Conservation (phyloP, 2,888 invertebrate genomes). For the Acronicta alni region DNA sequence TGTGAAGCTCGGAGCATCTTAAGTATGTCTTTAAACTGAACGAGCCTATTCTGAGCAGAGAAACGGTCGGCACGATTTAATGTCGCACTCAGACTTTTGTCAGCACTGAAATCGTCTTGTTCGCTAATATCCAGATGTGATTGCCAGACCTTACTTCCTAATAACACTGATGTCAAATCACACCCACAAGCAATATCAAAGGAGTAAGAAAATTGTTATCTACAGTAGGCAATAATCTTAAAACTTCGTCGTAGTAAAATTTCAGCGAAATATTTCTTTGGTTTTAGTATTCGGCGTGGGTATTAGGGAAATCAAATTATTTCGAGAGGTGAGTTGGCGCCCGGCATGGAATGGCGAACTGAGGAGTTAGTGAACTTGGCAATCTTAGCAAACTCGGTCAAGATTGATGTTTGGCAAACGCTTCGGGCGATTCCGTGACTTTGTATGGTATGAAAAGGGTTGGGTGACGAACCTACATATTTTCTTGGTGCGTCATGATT, state of each 20-base stretch:
- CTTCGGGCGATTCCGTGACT: slow-evolving; percentile 48
- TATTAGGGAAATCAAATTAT: slow-evolving; percentile 69
- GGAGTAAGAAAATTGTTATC: slow-evolving; percentile 46
- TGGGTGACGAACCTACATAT: slow-evolving; percentile 2
- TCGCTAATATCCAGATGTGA: slow-evolving; percentile 43
- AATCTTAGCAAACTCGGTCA: slow-evolving; percentile 60
- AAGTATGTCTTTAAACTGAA: slow-evolving; percentile 42
- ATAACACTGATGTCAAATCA: slow-evolving; percentile 32
- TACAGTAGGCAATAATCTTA: slow-evolving; percentile 44
- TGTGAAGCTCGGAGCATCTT: slow-evolving; percentile 24
- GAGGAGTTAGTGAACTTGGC: slow-evolving; percentile 64
- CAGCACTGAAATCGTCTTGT: slow-evolving; percentile 41
- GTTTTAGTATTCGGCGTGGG: slow-evolving; percentile 60
- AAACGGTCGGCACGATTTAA: slow-evolving; percentile 35
- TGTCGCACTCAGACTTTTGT: slow-evolving; percentile 33
- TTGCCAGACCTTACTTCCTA: slow-evolving; percentile 28
- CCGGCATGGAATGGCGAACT: slow-evolving; percentile 58
- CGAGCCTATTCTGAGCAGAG: slow-evolving; percentile 32
- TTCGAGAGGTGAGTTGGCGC: slow-evolving; percentile 61
- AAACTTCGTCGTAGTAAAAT: slow-evolving; percentile 47
- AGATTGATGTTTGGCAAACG: slow-evolving; percentile 66
- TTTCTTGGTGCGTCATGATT: neutral
- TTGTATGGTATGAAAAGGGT: slow-evolving; percentile 12
- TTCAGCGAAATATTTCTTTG: slow-evolving; percentile 54
- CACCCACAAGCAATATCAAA: slow-evolving; percentile 36